Evolutionary conservation across 2,888 invertebrate species (phyloP), one percentile per base, ranked within the genome.

Genomic region (Ditula angustiorana): DNA sequence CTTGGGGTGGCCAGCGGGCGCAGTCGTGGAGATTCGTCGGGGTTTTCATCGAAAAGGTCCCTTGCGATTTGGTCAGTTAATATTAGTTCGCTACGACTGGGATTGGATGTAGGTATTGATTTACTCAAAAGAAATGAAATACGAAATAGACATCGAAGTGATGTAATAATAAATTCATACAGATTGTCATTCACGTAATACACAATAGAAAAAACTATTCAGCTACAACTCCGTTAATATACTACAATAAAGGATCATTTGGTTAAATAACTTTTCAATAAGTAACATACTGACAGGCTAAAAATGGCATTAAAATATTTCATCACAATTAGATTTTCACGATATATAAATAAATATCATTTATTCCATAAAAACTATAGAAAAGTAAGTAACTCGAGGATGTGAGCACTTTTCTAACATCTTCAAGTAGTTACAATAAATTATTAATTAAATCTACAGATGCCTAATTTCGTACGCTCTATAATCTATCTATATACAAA

Each of bases 91-190:
- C 37, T 41, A 7, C 8, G 2, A 13, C 5, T 23, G 23, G 21
- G 2, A 46, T 19, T 16, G 41, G 41, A 2, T 16, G 16, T 3
- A 41, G 46, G n/a, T 46, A 23, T 16, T 8, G 5, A 11, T 41
- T 16, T 7, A 5, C 21, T 44, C 2, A 21, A 44, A 50, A 33
- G 46, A 59, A 67, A 67, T 59, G 72, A 72, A 71, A 65, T 62
- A 67, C 52, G 50, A 49, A 59, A 47, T 75, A 83, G 81, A 89
- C 90, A 90, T 91, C 88, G 79, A 91, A 86, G 81, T 84, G 89
- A 92, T 92, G 90, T 92, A 87, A 83, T 89, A 79, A 87, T 88
- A 88, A 87, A 87, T 88, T 88, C 87, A 88, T 91, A 90, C 88
- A 90, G 83, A 85, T 87, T 88, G 82, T 83, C 87, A 77, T 86